Base-by-base conservation (phyloP, 1,140 invertebrate genomes). In the Zaprionus vittiger region DNA sequence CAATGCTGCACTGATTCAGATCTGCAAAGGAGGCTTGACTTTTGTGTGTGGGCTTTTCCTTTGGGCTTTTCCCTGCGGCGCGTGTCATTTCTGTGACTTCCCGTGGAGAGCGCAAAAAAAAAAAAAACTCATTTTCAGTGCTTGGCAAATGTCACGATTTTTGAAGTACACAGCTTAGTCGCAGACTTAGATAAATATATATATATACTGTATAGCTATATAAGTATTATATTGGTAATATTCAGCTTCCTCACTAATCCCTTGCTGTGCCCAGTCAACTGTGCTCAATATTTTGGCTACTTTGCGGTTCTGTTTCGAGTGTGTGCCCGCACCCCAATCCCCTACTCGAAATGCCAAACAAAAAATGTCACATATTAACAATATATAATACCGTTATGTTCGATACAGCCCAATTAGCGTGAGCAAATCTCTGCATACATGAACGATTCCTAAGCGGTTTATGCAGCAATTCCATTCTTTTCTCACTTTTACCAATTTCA, bases 231-330 rank as follows among this genome's bases (percentile, higher is more conserved):
- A 20, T 63, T 49, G 5, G n/a, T n/a, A 17, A 28, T 28, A 31
- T 28, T 34, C 4, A 14, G 5, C n/a, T 7, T 31, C 1, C 20
- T 20, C 56, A 17, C 17, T 34, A 31, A 31, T 52, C 14, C 26
- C 20, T 47, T 22, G 20, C 55, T 34, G 49, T 72, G 73, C 49
- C 41, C 57, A 79, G 63, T 81, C 47, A 79, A 79, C 66, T 76
- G 79, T 80, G 44, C 73, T 79, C 69, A 90, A 90, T 90, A 91
- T 90, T 90, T 90, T 91, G 79, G 81, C 73, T 85, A 90, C 81
- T 90, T 73, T 90, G 85, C 62, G 85, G 85, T 41, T 41, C 72
- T 67, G 66, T n/a, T 41, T 82, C 72, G 83, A 82, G 80, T 65
- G 54, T 70, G 63, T 70, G 63, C 83, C 79, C 79, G 79, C 76